Conservation (phyloP, 2,797 vertebrate species). For the Anabacerthia variegaticeps region DNA sequence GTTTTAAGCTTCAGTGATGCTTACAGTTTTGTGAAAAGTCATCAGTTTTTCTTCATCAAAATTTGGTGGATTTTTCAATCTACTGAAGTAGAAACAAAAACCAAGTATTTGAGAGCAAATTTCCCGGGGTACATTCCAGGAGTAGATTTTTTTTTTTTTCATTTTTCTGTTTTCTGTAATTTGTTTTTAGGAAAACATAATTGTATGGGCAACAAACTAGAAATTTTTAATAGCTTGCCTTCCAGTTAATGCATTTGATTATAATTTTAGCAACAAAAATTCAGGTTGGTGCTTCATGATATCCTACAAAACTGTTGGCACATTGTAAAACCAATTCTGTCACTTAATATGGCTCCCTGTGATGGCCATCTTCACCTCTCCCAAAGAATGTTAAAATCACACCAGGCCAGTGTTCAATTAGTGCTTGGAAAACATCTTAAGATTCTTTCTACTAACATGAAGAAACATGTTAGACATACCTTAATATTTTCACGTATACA, state of each 20-base stretch:
- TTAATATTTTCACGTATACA: background rate
- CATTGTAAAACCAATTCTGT: background rate
- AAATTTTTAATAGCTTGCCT: background rate
- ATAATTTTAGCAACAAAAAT: background rate
- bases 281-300: background rate
- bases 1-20: background rate
- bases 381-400: background rate
- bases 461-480: background rate
- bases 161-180: background rate
- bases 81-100: background rate
- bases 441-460: background rate
- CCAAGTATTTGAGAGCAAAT: background rate
- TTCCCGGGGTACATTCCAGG: background rate
- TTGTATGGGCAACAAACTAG: background rate
- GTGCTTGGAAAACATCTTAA: background rate
- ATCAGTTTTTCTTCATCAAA: background rate
- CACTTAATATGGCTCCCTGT: background rate
- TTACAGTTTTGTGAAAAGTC: background rate
- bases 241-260: background rate
- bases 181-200: background rate
- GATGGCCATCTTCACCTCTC: background rate
- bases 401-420: background rate
- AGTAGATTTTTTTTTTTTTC: background rate
- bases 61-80: background rate
- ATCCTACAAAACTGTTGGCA: background rate